Base-by-base conservation (phyloP, 2,888 invertebrate species). In the Pterobdella sp. region DNA sequence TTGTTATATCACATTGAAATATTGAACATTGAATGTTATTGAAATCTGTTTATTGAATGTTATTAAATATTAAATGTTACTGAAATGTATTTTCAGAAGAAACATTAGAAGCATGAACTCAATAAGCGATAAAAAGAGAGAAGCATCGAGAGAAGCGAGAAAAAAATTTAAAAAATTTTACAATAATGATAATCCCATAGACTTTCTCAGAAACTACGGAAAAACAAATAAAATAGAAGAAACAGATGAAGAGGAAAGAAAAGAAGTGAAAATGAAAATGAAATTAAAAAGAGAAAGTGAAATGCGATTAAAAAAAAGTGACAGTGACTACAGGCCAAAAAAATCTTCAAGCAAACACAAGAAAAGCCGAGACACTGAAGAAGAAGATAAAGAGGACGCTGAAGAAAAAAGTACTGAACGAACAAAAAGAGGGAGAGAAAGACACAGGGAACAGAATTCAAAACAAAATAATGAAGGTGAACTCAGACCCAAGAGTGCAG, bases 131-230 rank as follows among this genome's bases (percentile, higher is more conserved):
- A 56, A 56, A 26, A 56, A 56, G n/a, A 4, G 60, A n/a, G 60
- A 22, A 3, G 60, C 60, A 4, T 56, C 60, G 60, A 56, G 26
- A 26, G 60, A 56, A n/a, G 60, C 60, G n/a, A 56, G 60, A 56
- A 56, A 56, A n/a, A 4, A 22, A 3, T 56, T 56, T n/a, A 56
- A 56, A n/a, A 56, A 3, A 3, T 56, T 56, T 26, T 22, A 56
- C 4, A 56, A 56, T 26, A 56, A 56, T 3, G n/a, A 56, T 4
- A 26, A 56, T 26, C n/a, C 60, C n/a, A 14, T 56, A 4, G n/a
- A 56, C 60, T 56, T 56, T n/a, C n/a, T 56, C 10, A 56, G n/a
- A 26, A 56, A 56, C 14, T 56, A 56, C 60, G 18, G n/a, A 3
- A 56, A 56, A n/a, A n/a, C 14, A 4, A 7, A 18, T 26, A 4